Conservation (phyloP, 2,113 vertebrate genomes). For the Emydura subglobosa region DNA sequence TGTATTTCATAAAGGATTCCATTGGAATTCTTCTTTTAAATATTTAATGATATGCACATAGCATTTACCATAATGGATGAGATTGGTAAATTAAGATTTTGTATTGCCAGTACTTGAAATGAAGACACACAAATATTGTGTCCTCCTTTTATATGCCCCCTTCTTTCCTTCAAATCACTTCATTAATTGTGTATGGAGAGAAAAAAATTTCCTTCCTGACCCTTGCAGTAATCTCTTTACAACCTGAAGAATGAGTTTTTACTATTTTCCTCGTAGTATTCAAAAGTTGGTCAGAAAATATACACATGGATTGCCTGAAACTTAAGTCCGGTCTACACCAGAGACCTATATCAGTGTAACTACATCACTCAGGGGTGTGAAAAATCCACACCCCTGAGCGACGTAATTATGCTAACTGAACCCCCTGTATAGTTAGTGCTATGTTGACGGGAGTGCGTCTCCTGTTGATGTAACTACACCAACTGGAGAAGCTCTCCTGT, state of each 20-base stretch:
- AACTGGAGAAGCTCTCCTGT: not conserved
- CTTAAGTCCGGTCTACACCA: too few relatives aligned
- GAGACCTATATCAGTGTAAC: not conserved
- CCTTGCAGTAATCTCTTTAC: not conserved
- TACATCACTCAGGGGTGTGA: not conserved
- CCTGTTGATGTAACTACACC: too few relatives aligned
- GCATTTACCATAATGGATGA: not conserved
- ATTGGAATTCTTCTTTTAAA: not conserved
- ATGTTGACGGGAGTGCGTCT: not conserved
- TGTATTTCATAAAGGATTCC: not conserved
- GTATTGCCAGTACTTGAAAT: not conserved
- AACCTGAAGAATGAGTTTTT: not conserved
- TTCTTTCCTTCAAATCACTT: not conserved
- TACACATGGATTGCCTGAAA: not conserved
- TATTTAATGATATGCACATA: not conserved
- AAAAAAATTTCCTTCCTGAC: not conserved
- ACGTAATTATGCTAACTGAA: not conserved
- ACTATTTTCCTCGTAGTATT: not conserved
- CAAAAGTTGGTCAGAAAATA: not conserved
- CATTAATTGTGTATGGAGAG: not conserved
- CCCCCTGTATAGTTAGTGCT: not conserved
- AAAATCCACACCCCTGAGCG: too few relatives aligned
- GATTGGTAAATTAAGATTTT: not conserved
- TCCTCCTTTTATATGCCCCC: not conserved
- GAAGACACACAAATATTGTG: not conserved